Base-by-base conservation (phyloP, 23 tunicate genomes). In the Trididemnum miniatum region DNA sequence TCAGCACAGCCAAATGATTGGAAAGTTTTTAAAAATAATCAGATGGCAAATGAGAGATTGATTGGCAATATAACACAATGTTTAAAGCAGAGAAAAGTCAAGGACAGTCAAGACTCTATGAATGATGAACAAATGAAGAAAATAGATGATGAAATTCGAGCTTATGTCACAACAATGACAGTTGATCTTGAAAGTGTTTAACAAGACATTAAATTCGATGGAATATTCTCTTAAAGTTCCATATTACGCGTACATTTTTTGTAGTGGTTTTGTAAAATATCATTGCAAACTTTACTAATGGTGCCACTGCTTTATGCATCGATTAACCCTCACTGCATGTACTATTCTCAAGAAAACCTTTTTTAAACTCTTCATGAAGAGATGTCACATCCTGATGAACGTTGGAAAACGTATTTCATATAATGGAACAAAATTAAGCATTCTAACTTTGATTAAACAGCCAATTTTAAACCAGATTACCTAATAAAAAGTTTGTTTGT, bases 1-100 rank as follows among this genome's bases (percentile, higher is more conserved):
- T 24, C n/a, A 25, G 69, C 25, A 4, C 69, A 63, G 28, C 69
- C 69, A 63, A 63, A 18, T 15, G 69, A 63, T 63, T 63, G 69
- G 69, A 22, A 15, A 63, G 18, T 25, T 15, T 63, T 63, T 25
- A 63, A 63, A n/a, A n/a, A n/a, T n/a, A 63, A 63, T 63, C 69
- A 63, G 25, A 63, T 63, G 24, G 69, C 69, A n/a, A 63, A 63
- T 63, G 69, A 63, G 69, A 63, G 69, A 63, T 25, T 63, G 69
- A 63, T 63, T 15, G 25, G 25, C 28, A 63, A n/a, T 25, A 63
- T 63, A 24, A 24, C 69, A 63, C 25, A 25, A 63, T 63, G n/a
- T 24, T n/a, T 63, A n/a, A n/a, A 63, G 69, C 69, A 63, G 25
- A 63, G 27, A 63, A n/a, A n/a, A n/a, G n/a, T n/a, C n/a, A 63